Evolutionary conservation across 2,888 invertebrate species (phyloP), one percentile per base, ranked within the genome.

Genomic region (Eristalis intricaria): DNA sequence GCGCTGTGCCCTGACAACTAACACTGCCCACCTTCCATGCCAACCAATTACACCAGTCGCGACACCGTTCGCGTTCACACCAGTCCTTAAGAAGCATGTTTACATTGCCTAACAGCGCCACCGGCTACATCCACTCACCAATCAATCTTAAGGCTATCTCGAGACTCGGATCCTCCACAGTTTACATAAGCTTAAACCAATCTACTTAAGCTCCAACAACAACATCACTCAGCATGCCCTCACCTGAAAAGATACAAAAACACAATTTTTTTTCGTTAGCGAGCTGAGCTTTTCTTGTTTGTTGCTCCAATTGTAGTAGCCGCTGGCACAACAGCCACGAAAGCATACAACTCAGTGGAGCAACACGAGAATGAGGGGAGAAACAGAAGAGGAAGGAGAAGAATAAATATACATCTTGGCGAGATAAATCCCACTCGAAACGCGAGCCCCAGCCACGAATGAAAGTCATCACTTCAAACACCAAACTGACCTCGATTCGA

Each of bases 381-480:
- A 4, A 19, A 7, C 1, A 2, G 43, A 13, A 23, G 32, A 63
- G 1, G 70, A 22, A 63, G 4, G 65, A 61, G 40, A 19, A 26
- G 70, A 60, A 19, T 32, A 19, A 60, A 66, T 43, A 65, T 65
- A n/a, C 40, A 26, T 10, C 38, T 38, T 4, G 13, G 23, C 29
- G 19, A 65, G 32, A 70, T 75, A 75, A 71, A 75, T 74, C 50
- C 50, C 71, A 78, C 86, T 81, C 43, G 35, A 69, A 80, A 69
- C 69, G 15, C 56, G 65, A 32, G 50, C 85, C 70, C 56, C 43
- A 60, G 19, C 50, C 50, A 50, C 74, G 66, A 83, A 86, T 79
- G 86, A 86, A 86, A 86, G 83, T 86, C 83, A 86, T 78, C 82
- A 66, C 68, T 73, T 76, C 56, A 75, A 76, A 66, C 86, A 79